Evolutionary conservation across 30 jellyfish, hydroid and myxozoan genomes (phyloP), one percentile per base, ranked within the genome.

Genomic region (Pelagia noctiluca): DNA sequence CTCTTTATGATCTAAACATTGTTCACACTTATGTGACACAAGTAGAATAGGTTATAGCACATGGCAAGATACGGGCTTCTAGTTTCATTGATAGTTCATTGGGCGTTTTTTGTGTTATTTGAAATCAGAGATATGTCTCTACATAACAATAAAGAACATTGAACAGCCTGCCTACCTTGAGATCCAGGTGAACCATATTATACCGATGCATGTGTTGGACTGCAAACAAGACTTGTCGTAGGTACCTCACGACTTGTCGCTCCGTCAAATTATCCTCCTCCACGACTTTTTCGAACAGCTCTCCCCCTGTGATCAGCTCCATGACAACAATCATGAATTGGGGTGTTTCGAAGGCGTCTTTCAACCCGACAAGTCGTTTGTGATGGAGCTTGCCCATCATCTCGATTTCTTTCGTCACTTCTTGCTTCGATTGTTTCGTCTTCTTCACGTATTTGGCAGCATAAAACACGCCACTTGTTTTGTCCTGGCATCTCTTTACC

Each of bases 251-350:
- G 69, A 91, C 98, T 66, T 91, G 98, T 77, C 88, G 79, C 60
- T 91, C 98, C 35, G 98, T 91, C 87, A 91, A 57, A 52, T 91
- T 80, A 70, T 91, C 98, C 47, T 91, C 98, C 84, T 91, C 98
- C 31, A 91, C 96, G 50, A 91, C 98, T 75, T 91, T 91, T 61
- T 91, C 98, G 57, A 91, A 91, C 54, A 91, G 77, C 62, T 91
- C 98, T 36, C 98, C 98, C 7, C 98, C 98, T 34, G 98, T 91
- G 21, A 91, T 95, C 66, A 91, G 87, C 88, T 91, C 98, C 98
- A 91, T 91, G n/a, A 91, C 88, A 35, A 91, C 91, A 53, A 91
- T 85, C 96, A 91, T 77, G 64, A 57, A 75, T 69, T 85, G 72
- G 23, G 94, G 76, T 23, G 93, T 85, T 52, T 91, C 98, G 53